These are phyloP conservation scores for Hucho hucho DNA, from an alignment of 2,113 vertebrate species.

Conservation along the genomic window DNA sequence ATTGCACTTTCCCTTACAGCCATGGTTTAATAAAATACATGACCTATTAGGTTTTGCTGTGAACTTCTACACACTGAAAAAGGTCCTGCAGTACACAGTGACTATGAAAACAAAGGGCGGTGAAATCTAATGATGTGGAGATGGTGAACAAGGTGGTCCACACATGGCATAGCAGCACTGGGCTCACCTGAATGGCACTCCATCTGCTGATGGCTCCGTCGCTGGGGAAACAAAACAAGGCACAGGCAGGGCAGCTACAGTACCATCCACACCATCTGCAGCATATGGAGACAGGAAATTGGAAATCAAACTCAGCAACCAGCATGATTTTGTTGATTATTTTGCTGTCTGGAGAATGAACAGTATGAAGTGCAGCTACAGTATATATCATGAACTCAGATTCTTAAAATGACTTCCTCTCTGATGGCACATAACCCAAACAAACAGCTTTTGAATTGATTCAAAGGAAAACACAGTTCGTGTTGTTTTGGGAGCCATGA, in stretches of 20 bases:
- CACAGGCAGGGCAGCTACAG: background rate
- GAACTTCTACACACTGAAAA: too few relatives aligned
- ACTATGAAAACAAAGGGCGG: background rate
- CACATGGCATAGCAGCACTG: background rate
- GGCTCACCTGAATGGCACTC: constrained; percentile 27
- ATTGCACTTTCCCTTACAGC: too few relatives aligned
- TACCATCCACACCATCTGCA: constrained; percentile 24
- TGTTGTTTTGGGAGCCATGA: background rate
- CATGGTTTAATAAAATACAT: too few relatives aligned
- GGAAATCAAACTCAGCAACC: too few relatives aligned
- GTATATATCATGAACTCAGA: background rate
- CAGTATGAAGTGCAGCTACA: background rate
- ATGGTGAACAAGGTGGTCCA: background rate
- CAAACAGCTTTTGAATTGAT: background rate
- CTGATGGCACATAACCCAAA: background rate
- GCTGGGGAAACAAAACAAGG: constrained; percentile 15
- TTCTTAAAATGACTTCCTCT: background rate
- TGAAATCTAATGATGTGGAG: constrained; percentile 3
- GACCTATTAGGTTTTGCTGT: too few relatives aligned
- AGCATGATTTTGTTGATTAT: background rate
- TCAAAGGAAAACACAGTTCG: background rate
- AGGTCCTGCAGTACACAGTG: background rate
- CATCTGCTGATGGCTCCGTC: constrained; percentile 22
- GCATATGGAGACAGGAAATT: constrained; percentile 4
- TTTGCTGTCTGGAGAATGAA: background rate